These are phyloP conservation scores for Intellagama lesueurii DNA, from an alignment of 2,797 vertebrate genomes.

Conservation along the genomic window DNA sequence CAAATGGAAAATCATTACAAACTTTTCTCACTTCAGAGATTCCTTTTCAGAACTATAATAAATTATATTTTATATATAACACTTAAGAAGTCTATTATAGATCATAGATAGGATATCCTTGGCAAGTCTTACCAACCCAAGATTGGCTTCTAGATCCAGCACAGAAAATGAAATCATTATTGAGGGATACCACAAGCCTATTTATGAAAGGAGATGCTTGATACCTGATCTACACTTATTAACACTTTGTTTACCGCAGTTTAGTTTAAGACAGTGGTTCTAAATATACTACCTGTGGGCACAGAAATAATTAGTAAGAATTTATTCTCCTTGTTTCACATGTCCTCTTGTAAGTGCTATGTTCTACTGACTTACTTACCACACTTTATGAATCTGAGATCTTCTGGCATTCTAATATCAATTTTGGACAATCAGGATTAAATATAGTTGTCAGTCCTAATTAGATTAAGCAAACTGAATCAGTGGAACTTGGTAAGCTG, in stretches of 20 bases:
- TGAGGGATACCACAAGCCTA: background rate
- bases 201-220: background rate
- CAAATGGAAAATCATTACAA: background rate
- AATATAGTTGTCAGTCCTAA: too few species aligned
- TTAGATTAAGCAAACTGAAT: too few species aligned
- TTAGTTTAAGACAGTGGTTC: background rate
- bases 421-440: too few species aligned
- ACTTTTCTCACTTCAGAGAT: constrained; percentile 30
- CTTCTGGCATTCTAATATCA: too few species aligned
- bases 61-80: constrained; percentile 23
- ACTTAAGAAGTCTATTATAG: constrained; percentile 6
- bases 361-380: too few species aligned
- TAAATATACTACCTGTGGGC: too few species aligned
- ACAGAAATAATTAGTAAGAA: too few species aligned
- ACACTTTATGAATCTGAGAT: too few species aligned
- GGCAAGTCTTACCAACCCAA: constrained; percentile 33
- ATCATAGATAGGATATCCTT: constrained; percentile 21
- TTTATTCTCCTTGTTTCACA: too few species aligned
- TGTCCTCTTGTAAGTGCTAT: too few species aligned
- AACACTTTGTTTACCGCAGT: background rate
- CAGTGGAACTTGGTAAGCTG: too few species aligned
- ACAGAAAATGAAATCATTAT: background rate
- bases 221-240: too few species aligned
- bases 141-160: background rate
- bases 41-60: background rate